Conservation (phyloP, 2,113 vertebrate species). For the Hydrolagus affinis region DNA sequence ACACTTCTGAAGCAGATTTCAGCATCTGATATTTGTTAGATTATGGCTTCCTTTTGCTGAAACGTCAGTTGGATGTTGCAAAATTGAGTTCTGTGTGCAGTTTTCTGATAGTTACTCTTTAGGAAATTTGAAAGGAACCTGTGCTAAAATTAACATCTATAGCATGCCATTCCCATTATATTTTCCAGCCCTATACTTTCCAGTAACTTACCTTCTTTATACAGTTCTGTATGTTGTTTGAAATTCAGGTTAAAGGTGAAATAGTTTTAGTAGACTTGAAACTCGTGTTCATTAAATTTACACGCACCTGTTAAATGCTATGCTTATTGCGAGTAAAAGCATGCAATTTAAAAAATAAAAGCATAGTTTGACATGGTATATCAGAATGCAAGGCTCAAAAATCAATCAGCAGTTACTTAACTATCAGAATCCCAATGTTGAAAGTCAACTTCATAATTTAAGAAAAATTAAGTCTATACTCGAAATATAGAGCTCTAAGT, state of each 20-base stretch:
- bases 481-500: not conserved
- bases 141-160: conserved; percentile 1
- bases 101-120: conserved; percentile 17
- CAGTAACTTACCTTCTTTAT: not conserved
- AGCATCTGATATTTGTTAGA: conserved; percentile 5
- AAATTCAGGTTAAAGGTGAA: not conserved
- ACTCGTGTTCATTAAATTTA: not conserved
- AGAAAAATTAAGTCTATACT: not conserved
- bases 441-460: not conserved
- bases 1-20: not conserved
- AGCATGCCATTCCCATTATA: conserved; percentile 4
- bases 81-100: not conserved
- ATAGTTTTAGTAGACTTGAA: not conserved
- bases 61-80: not conserved
- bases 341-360: not conserved
- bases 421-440: not conserved
- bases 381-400: not conserved
- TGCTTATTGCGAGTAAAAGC: not conserved
- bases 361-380: not conserved
- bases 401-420: not conserved
- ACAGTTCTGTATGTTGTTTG: not conserved
- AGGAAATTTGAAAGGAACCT: conserved; percentile 10
- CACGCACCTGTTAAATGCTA: not conserved
- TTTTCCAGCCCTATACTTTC: not conserved
- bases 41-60: conserved; percentile 20